These are phyloP conservation scores for Deroptyus accipitrinus DNA, from an alignment of 2,113 vertebrate genomes.

Conservation along the genomic window DNA sequence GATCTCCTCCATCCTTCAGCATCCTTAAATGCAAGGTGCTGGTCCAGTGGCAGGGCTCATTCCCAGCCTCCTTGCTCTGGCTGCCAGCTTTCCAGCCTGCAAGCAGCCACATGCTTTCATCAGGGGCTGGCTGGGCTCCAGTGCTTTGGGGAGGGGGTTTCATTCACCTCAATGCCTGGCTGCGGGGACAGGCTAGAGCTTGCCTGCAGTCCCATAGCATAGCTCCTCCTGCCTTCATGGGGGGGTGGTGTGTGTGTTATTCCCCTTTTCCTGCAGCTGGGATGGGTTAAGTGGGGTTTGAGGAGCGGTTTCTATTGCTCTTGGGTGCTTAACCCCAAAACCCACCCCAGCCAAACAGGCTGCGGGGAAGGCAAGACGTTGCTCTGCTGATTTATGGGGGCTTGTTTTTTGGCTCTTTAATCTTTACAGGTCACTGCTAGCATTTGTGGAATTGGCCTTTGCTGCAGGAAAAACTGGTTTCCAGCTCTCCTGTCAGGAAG, in stretches of 20 bases:
- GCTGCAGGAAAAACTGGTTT: constrained; percentile 46
- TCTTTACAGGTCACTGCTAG: constrained; percentile 33
- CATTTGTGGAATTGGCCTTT: constrained; percentile 11
- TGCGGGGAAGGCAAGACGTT: not conserved
- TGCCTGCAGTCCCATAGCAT: fast-evolving
- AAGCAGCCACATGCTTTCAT: not conserved
- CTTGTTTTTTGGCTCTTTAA: not conserved
- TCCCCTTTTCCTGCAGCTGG: not conserved
- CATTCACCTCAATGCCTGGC: not conserved
- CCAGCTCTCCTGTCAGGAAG: not conserved
- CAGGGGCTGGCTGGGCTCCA: not conserved
- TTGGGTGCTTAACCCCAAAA: not conserved
- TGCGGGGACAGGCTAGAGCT: not conserved
- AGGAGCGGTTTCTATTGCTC: not conserved
- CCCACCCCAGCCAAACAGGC: not conserved
- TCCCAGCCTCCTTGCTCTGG: fast-evolving
- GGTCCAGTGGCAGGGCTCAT: not conserved
- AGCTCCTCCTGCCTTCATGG: not conserved
- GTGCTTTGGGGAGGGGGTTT: not conserved
- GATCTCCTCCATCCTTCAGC: not conserved
- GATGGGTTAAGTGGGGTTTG: constrained; percentile 25
- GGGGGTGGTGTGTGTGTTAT: too few relatives aligned
- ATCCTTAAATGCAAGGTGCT: not conserved
- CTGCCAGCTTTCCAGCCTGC: not conserved
- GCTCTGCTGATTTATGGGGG: constrained; percentile 9